Conservation (phyloP, 2,888 invertebrate genomes). For the Drosophila subsilvestris region DNA sequence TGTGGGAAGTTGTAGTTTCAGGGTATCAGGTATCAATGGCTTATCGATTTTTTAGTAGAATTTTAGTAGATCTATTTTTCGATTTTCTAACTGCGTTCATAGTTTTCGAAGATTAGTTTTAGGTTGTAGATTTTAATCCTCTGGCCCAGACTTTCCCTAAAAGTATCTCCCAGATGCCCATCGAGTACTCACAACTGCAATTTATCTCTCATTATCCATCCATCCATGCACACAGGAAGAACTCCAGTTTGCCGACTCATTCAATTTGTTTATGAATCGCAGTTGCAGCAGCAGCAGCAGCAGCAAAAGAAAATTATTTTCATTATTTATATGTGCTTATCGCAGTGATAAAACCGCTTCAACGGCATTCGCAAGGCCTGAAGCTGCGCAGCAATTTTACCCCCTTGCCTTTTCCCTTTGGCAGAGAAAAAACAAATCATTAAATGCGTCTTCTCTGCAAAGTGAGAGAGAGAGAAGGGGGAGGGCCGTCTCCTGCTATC, state of each 20-base stretch:
- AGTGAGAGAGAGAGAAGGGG: background rate
- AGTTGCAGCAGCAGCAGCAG: background rate
- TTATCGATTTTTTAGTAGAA: no score
- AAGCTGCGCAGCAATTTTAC: slow-evolving; percentile 22
- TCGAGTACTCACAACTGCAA: background rate
- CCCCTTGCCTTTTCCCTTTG: background rate
- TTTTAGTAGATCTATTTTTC: no score
- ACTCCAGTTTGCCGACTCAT: slow-evolving; percentile 34
- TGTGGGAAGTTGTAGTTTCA: no score
- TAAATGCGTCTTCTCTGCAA: slow-evolving; percentile 48
- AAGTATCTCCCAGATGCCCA: background rate
- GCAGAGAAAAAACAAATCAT: slow-evolving; percentile 54
- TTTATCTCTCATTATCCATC: background rate
- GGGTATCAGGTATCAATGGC: no score
- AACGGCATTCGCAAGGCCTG: slow-evolving; percentile 36
- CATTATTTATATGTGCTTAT: slow-evolving; percentile 43
- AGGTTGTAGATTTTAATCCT: background rate
- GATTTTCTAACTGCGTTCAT: no score
- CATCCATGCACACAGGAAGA: slow-evolving; percentile 15
- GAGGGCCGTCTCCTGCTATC: slow-evolving; percentile 41
- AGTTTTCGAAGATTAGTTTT: background rate
- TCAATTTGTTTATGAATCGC: slow-evolving; percentile 28
- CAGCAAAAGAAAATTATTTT: slow-evolving; percentile 16
- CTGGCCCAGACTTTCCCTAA: background rate
- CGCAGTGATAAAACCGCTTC: slow-evolving; percentile 39